These are phyloP conservation scores for Sciurus carolinensis DNA, from an alignment of 2,797 vertebrate species.

Conservation along the genomic window DNA sequence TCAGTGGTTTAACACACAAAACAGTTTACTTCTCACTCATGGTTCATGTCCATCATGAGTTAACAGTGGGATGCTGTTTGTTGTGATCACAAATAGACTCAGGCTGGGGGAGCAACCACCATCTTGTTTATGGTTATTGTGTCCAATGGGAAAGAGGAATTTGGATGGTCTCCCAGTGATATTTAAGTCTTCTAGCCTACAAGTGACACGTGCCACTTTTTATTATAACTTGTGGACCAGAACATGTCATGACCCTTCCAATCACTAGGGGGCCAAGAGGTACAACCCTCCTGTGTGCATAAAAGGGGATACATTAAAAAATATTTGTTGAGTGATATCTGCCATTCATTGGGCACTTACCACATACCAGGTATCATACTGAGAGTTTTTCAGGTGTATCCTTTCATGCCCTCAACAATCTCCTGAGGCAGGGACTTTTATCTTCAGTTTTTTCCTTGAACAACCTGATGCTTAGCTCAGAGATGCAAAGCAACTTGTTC, in stretches of 20 bases:
- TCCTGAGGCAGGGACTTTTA: neutral
- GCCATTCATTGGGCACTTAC: neutral
- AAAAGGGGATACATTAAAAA: conserved; percentile 1
- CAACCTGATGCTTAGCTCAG: neutral
- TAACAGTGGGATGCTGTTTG: neutral
- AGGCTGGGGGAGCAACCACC: neutral
- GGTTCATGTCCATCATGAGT: neutral
- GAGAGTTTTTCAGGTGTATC: neutral
- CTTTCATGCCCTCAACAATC: neutral
- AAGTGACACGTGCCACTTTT: neutral
- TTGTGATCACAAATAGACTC: neutral
- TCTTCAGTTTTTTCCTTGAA: conserved; percentile 23
- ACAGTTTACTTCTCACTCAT: neutral
- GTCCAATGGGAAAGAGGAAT: neutral
- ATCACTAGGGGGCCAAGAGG: neutral
- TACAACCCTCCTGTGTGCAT: neutral
- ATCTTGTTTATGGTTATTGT: neutral
- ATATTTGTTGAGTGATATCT: neutral
- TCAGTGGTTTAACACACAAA: conserved; percentile 17
- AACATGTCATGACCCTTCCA: neutral
- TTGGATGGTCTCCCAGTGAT: neutral
- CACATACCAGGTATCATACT: neutral
- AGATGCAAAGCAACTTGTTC: neutral
- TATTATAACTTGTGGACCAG: neutral
- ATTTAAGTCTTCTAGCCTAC: neutral